Percentiles rank a stretch among this genome's conserved stretches.
phyloP scores from a whole-genome alignment of 1,140 invertebrate genomes.

The Drosophila burlai region DNA sequence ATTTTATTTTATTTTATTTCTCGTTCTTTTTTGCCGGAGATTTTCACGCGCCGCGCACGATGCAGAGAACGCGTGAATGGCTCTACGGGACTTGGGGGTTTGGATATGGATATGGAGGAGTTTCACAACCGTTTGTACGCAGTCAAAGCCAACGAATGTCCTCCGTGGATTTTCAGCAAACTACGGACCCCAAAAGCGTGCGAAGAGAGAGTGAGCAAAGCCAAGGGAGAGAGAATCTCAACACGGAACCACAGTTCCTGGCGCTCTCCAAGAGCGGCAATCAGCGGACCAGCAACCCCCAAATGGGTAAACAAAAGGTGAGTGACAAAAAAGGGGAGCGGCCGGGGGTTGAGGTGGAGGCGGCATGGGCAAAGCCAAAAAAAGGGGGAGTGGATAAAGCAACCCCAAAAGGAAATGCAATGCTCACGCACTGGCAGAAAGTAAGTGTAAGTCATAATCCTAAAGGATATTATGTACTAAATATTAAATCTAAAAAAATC shows the following conservation, averaged over 20 bases:
- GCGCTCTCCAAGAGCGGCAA: constrained; percentile 46
- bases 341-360: constrained; percentile 4
- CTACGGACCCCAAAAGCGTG: constrained; percentile 44
- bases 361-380: constrained; percentile 4
- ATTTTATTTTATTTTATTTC: constrained; percentile 30
- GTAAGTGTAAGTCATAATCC: background rate
- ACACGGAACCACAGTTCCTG: constrained; percentile 67
- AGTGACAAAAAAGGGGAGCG: constrained; percentile 20
- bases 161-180: constrained; percentile 47
- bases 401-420: constrained; percentile 61
- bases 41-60: constrained; percentile 68
- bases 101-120: constrained; percentile 42
- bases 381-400: constrained; percentile 32
- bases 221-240: constrained; percentile 44
- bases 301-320: constrained; percentile 60
- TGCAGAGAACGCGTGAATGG: constrained; percentile 38
- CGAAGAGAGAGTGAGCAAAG: constrained; percentile 51
- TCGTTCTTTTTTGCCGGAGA: constrained; percentile 32
- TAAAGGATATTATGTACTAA: no score
- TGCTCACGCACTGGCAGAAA: constrained; percentile 9
- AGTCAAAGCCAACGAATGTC: constrained; percentile 78
- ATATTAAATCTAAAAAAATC: no score
- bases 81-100: constrained; percentile 28
- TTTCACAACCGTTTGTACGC: constrained; percentile 83
- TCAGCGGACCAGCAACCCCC: constrained; percentile 55